Base-by-base conservation (phyloP, 1,140 invertebrate genomes). In the Rhagoletis zephyria region DNA sequence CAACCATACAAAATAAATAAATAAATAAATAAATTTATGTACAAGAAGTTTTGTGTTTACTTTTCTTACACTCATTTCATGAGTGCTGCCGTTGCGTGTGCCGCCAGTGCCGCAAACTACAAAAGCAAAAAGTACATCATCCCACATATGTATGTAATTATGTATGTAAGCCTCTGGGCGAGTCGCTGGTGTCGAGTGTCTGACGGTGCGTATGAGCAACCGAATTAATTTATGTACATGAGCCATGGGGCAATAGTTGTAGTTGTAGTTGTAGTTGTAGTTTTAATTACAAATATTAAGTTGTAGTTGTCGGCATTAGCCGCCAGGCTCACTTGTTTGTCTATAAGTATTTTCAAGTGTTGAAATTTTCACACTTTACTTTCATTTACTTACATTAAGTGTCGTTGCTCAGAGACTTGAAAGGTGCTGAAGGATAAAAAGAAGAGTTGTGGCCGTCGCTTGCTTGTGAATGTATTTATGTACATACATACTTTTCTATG, bases 141-240 rank as follows among this genome's bases (percentile, higher is more conserved):
- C n/a, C n/a, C n/a, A 63, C 61, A 30, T 30, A 30, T 30, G 30
- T 30, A 30, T n/a, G n/a, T n/a, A n/a, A n/a, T n/a, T n/a, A n/a
- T n/a, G n/a, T 30, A 30, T 30, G 30, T 30, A 63, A 63, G 61
- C 16, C 12, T 16, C 16, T 63, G 61, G 61, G 4, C 16, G 12
- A n/a, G 61, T 63, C 9, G 10, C 42, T 74, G 14, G 0, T 48
- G 0, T 42, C 1, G 7, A 5, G 12, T 45, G 67, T 16, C 14
- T 74, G 42, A 74, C 42, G 40, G n/a, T 74, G 67, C 67, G 67
- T 74, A 74, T 74, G 42, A 74, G 67, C 67, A 74, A 74, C 42
- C 42, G 16, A 74, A 42, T 2, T 74, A 30, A 42, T 16, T 74
- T 45, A 74, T 2, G 40, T 12, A 2, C 2, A 30, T 30, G 30